Evolutionary conservation across 2,888 invertebrate genomes (phyloP), one percentile per base, ranked within the genome.

Genomic region (Lasiommata megera): DNA sequence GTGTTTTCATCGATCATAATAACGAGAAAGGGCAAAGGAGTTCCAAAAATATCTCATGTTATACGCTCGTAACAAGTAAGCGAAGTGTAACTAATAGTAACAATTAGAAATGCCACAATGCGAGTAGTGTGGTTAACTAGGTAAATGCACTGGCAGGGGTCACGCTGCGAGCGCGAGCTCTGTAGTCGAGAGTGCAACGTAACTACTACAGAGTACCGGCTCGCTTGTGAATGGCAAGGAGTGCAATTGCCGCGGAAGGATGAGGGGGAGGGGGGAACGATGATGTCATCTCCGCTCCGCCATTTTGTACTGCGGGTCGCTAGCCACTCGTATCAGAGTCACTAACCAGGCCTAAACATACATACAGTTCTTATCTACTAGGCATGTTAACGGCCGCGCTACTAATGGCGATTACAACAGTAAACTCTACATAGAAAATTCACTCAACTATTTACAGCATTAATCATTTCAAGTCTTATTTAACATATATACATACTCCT

Each of bases 241-340:
- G 62, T 57, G 64, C 57, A 66, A 47, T 58, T 56, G 61, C 46
- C 41, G 50, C 65, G 69, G 73, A 67, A 63, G 65, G 60, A 58
- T 60, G 66, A 67, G 63, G 68, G 67, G 60, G 68, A 66, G 67
- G 69, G 60, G 69, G 69, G 72, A 54, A 62, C 68, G 76, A 71
- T 85, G 84, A 84, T 81, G 82, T 85, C 84, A 84, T 79, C 77
- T 78, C 77, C 74, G 76, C 62, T 66, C 71, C 73, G 73, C 73
- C 74, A 74, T 74, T 71, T 74, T 74, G 72, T 69, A 61, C 62
- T 54, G 63, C 63, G 62, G 60, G 64, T 62, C 60, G 59, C 63
- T 62, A 62, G 61, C 50, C 63, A 61, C 54, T 56, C 62, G 57
- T 54, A 50, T 59, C 41, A 51, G 18, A 11, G 17, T 23, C 17